Evolutionary conservation across 2,888 invertebrate genomes (phyloP).

Genomic region (Heliconius aoede): DNA sequence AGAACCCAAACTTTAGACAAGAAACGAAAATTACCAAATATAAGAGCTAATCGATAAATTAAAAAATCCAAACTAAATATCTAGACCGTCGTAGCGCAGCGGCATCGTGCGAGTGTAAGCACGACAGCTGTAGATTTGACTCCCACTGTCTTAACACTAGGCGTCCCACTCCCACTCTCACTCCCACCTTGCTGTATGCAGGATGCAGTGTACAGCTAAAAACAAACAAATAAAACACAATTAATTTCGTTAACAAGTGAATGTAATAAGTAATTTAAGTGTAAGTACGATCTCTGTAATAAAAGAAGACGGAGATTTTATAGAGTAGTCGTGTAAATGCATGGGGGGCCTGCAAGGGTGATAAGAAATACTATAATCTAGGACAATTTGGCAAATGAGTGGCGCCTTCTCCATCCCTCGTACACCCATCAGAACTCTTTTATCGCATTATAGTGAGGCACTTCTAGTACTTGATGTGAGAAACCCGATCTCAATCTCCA

Average conservation of each 20-base stretch:
- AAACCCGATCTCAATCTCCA: slow-evolving; percentile 40
- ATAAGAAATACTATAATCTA: slow-evolving; percentile 63
- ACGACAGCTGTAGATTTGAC: too few species aligned
- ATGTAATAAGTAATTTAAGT: slow-evolving; percentile 9
- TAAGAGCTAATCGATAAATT: too few species aligned
- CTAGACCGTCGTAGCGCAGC: too few species aligned
- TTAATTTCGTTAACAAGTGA: neutral
- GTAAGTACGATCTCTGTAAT: slow-evolving; percentile 31
- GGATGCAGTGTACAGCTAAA: neutral
- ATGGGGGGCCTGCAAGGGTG: slow-evolving; percentile 50
- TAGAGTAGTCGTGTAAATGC: slow-evolving; percentile 46
- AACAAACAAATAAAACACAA: neutral
- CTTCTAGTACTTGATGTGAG: slow-evolving; percentile 48
- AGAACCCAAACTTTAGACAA: too few species aligned
- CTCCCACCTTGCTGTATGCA: neutral
- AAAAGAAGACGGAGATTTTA: slow-evolving; percentile 44
- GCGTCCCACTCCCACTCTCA: too few species aligned
- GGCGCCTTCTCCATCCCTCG: slow-evolving; percentile 43
- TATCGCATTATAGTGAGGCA: slow-evolving; percentile 63
- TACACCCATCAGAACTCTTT: slow-evolving; percentile 62
- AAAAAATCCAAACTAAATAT: too few species aligned
- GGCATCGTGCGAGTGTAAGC: too few species aligned
- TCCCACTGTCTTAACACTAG: neutral
- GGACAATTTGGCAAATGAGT: slow-evolving; percentile 71
- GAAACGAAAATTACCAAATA: too few species aligned